Percentiles rank a stretch among this genome's conserved stretches.
Evolutionary conservation across 1,140 invertebrate species (phyloP).

Genomic region (Euura saliciscinereae): DNA sequence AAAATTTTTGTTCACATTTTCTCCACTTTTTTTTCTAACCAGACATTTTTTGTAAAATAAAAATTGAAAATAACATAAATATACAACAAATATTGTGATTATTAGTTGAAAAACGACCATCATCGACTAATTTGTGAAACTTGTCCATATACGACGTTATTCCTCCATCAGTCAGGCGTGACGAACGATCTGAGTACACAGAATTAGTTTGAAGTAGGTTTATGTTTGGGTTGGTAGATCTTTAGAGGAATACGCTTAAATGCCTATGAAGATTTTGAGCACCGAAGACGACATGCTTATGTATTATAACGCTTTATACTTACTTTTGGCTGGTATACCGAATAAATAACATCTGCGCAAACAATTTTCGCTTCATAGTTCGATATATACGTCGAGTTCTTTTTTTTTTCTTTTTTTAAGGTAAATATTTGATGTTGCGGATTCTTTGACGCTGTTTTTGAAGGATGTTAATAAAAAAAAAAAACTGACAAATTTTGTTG

Average conservation of each 20-base stretch:
- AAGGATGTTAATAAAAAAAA: too few species aligned
- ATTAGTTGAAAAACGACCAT: too few species aligned
- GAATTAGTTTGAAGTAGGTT: neutral
- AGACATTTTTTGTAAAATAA: too few species aligned
- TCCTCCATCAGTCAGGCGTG: neutral
- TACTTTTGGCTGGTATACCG: neutral
- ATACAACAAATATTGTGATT: too few species aligned
- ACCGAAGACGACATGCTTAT: neutral
- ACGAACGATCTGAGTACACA: neutral
- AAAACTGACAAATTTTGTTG: too few species aligned
- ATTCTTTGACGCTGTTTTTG: too few species aligned
- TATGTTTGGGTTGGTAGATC: conserved; percentile 1
- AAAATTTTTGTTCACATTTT: neutral
- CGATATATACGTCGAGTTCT: neutral
- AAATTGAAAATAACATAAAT: too few species aligned
- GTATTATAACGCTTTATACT: neutral
- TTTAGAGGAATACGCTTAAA: neutral
- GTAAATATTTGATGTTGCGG: neutral
- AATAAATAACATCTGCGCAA: neutral
- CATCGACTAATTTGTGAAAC: too few species aligned
- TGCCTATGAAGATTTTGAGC: too few species aligned
- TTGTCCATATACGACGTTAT: too few species aligned
- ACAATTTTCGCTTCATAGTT: neutral
- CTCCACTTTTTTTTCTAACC: too few species aligned
- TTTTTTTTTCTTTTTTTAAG: neutral